Evolutionary conservation across 2,797 vertebrate genomes (phyloP).

Genomic region (Ficedula albicollis): DNA sequence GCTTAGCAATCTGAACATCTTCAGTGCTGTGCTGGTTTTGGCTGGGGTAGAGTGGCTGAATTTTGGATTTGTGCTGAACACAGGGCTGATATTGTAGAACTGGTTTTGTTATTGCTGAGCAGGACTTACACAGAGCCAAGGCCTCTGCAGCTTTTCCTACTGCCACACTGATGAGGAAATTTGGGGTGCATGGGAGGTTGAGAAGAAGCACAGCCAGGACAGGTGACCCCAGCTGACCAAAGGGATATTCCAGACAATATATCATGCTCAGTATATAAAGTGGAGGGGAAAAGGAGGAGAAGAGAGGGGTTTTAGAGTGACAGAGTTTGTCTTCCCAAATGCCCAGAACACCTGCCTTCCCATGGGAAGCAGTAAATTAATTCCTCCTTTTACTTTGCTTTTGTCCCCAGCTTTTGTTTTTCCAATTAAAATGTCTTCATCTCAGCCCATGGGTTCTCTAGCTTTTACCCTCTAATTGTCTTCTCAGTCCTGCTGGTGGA

Average conservation of each 20-base stretch:
- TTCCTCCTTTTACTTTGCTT: neutral
- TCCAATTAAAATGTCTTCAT: neutral
- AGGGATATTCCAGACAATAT: neutral
- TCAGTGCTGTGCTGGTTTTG: neutral
- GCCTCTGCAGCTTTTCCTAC: neutral
- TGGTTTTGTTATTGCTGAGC: neutral
- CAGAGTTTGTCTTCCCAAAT: neutral
- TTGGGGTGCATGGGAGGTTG: rapidly evolving
- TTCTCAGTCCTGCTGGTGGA: neutral
- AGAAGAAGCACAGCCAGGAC: neutral
- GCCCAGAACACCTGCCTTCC: neutral
- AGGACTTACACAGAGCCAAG: neutral
- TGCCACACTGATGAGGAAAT: neutral
- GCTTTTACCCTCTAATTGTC: neutral
- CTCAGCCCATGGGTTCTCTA: neutral
- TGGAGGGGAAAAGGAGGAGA: neutral
- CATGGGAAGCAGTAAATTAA: neutral
- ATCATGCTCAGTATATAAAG: neutral
- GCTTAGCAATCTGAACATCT: neutral
- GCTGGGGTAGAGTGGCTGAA: neutral
- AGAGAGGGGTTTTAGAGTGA: neutral
- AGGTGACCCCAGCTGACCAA: neutral
- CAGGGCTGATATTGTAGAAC: neutral
- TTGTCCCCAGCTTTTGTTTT: neutral
- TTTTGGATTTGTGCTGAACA: neutral